Conservation (phyloP, 2,113 vertebrate genomes). For the Ammodytes dubius region DNA sequence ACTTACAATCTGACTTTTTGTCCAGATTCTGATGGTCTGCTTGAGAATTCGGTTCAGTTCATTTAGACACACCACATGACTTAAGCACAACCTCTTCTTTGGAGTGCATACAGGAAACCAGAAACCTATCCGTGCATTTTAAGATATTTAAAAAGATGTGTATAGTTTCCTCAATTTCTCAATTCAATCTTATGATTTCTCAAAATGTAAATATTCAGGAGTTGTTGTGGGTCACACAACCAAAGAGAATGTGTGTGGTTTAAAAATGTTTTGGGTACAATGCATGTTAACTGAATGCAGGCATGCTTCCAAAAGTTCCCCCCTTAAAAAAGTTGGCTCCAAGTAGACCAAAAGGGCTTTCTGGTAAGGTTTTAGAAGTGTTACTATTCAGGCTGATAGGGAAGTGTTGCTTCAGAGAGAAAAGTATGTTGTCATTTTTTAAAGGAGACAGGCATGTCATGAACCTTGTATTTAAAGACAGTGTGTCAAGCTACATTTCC, state of each 20-base stretch:
- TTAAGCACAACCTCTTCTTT: conserved; percentile 7
- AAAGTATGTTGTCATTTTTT: neutral
- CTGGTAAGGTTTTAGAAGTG: neutral
- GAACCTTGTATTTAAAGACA: neutral
- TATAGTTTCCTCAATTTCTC: neutral
- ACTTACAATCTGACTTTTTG: conserved; percentile 39
- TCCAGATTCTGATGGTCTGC: neutral
- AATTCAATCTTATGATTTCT: conserved; percentile 5
- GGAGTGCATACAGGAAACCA: neutral
- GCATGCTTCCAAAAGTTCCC: neutral
- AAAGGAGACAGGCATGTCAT: neutral
- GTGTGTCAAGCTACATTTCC: conserved; percentile 9
- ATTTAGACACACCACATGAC: neutral
- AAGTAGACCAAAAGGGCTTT: neutral
- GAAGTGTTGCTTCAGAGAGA: neutral
- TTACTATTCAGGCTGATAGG: neutral
- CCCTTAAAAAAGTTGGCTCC: neutral
- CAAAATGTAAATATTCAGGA: neutral
- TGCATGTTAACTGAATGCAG: neutral
- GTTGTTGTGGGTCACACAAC: neutral
- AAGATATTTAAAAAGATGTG: neutral
- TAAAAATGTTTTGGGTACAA: neutral
- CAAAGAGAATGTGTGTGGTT: neutral
- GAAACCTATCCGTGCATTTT: neutral
- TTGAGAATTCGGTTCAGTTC: conserved; percentile 21